These are phyloP conservation scores for Maniola hyperantus DNA, from an alignment of 2,888 invertebrate genomes.

Conservation along the genomic window DNA sequence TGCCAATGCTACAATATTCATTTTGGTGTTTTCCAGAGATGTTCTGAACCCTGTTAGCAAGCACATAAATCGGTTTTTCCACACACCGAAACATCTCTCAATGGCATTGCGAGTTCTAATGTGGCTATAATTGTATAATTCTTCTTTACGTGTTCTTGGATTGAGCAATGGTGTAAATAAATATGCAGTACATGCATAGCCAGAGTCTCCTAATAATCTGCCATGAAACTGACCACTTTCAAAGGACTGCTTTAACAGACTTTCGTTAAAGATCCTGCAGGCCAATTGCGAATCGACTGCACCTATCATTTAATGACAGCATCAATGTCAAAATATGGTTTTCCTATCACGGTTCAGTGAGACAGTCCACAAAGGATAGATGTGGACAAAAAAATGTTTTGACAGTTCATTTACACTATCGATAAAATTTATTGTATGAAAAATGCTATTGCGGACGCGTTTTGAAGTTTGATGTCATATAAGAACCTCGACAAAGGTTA, in stretches of 20 bases:
- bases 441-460: too few relatives aligned
- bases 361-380: too few relatives aligned
- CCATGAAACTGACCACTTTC: slow-evolving; percentile 7
- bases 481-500: too few relatives aligned
- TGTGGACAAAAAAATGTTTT: too few relatives aligned
- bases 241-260: slow-evolving; percentile 10
- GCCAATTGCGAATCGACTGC: too few relatives aligned
- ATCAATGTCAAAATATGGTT: too few relatives aligned
- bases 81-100: background rate
- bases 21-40: slow-evolving; percentile 18
- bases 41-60: slow-evolving; percentile 20
- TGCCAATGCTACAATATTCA: slow-evolving; percentile 22
- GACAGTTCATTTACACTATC: too few relatives aligned
- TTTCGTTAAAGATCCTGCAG: background rate
- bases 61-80: slow-evolving; percentile 19
- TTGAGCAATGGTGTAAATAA: slow-evolving; percentile 3
- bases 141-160: background rate
- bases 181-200: background rate
- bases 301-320: too few relatives aligned
- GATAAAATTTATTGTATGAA: too few relatives aligned
- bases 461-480: too few relatives aligned
- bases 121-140: background rate
- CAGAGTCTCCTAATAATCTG: background rate
- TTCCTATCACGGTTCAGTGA: too few relatives aligned
- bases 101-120: background rate